Evolutionary conservation across 2,888 invertebrate species (phyloP), one percentile per base, ranked within the genome.

Genomic region (Petrolisthes cinctipes): DNA sequence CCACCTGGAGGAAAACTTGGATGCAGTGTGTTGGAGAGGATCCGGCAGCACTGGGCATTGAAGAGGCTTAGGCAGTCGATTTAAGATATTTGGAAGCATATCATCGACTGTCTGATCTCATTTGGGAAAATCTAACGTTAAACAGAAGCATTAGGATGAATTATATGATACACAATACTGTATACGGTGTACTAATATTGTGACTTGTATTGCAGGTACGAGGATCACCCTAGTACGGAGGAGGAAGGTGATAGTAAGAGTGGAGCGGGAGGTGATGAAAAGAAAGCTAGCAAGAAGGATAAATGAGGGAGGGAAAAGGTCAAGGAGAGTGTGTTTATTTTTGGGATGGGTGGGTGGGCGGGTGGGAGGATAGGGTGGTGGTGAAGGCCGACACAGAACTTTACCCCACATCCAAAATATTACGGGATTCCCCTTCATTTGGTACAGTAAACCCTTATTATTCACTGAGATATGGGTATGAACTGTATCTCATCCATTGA

Each of bases 141-240:
- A 11, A 61, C 17, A 17, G 61, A 17, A 17, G 11, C 9, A 61
- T 2, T 11, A 61, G 1, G 61, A 61, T 61, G 61, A 53, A 56
- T 23, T 56, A 56, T 56, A 17, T 79, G n/a, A 54, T 57, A 54
- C 6, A 20, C 51, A 37, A 11, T 11, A 23, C 20, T 73, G n/a
- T 73, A 7, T 6, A n/a, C n/a, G 68, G 14, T 14, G 4, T 73
- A 17, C 20, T 80, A 57, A 20, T 37, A 4, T 4, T 66, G 11
- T 51, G 9, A 20, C 51, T 37, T 7, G 51, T 53, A 53, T 68
- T 23, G 37, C 92, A 95, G 95, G 82, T 96, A 96, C 92, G 95
- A 96, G 93, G 96, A 96, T 93, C 95, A 95, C 92, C 95, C 95
- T 51, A 85, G 78, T 68, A 20, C 53, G 61, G 88, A 88, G 53